These are phyloP conservation scores for Benthochromis sp. DNA, from an alignment of 2,113 vertebrate genomes.

Conservation along the genomic window DNA sequence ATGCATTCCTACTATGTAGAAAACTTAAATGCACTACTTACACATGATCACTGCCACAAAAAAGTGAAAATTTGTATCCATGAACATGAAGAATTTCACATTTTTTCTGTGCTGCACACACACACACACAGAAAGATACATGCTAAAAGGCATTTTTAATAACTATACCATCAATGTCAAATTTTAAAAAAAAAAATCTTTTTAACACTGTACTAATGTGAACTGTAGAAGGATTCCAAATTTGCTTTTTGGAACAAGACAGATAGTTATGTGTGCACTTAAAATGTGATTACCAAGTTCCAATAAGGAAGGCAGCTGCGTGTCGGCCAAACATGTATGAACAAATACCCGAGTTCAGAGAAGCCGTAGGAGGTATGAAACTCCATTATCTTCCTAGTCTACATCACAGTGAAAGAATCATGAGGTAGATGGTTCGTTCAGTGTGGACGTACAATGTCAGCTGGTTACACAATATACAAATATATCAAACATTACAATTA, in stretches of 20 bases:
- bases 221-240: neutral
- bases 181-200: rapidly evolving
- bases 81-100: neutral
- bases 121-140: neutral
- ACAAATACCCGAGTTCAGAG: neutral
- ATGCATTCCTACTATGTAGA: neutral
- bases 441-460: neutral
- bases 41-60: neutral
- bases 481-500: rapidly evolving
- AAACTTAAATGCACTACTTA: neutral
- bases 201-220: neutral
- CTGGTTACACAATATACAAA: neutral
- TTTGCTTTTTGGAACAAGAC: neutral
- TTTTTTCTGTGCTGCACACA: neutral
- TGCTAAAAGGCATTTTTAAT: neutral
- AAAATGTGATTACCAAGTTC: neutral
- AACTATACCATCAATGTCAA: neutral
- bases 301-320: neutral
- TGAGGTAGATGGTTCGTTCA: neutral
- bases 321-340: neutral
- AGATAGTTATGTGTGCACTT: neutral
- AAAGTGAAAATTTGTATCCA: neutral
- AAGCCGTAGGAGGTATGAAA: neutral
- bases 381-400: neutral
- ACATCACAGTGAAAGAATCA: neutral